phyloP scores from a whole-genome alignment of 2,888 invertebrate species.

The Brenthis daphne region DNA sequence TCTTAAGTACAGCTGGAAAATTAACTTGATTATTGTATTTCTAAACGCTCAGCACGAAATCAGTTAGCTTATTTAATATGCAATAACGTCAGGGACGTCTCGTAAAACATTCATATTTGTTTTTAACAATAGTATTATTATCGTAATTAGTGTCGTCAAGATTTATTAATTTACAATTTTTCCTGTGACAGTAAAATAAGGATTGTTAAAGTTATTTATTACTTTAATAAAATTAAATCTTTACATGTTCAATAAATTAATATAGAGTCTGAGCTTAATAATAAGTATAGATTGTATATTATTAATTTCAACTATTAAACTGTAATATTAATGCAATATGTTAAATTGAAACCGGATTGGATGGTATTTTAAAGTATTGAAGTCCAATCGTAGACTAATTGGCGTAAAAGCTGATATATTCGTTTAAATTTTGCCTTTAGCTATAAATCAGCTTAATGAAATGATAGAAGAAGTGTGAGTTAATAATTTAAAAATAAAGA shows the following conservation, averaged over 20 bases:
- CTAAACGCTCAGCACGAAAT: background rate
- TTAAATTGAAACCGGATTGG: too few relatives aligned
- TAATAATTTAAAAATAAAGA: background rate
- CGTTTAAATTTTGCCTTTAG: too few relatives aligned
- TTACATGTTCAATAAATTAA: conserved; percentile 17
- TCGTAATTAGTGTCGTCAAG: conserved; percentile 18
- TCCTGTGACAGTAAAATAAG: conserved; percentile 15
- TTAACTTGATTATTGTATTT: too few relatives aligned
- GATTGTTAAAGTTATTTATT: conserved; percentile 19
- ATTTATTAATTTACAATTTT: conserved; percentile 17
- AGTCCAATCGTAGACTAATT: too few relatives aligned
- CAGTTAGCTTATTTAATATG: background rate
- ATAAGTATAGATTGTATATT: background rate
- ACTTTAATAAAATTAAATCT: conserved; percentile 15
- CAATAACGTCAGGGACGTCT: background rate
- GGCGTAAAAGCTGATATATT: too few relatives aligned
- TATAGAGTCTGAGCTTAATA: conserved; percentile 4
- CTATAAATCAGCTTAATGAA: too few relatives aligned
- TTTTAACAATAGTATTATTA: conserved; percentile 16
- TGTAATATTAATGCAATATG: too few relatives aligned
- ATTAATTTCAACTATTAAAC: background rate
- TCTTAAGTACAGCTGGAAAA: too few relatives aligned
- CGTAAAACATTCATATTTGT: conserved; percentile 8
- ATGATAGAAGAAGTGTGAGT: background rate
- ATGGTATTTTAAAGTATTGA: too few relatives aligned